Evolutionary conservation across 2,888 invertebrate species (phyloP), one percentile per base, ranked within the genome.

Genomic region (Dugesia japonica): DNA sequence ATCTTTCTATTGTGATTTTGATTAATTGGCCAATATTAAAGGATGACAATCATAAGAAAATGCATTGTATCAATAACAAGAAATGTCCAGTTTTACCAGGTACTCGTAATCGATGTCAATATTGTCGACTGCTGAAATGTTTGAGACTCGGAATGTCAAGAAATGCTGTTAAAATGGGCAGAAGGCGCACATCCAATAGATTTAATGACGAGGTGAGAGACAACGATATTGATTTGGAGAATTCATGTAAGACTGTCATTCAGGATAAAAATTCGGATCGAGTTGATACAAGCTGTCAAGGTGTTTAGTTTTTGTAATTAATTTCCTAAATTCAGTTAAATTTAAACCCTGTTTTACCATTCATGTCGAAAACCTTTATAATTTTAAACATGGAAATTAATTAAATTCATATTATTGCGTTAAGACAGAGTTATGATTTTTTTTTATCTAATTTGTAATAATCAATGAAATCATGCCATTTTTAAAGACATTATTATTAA

Each of bases 21-120:
- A 13, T 71, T 9, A 13, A 9, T 71, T 71, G 9, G 7, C 7
- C 38, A 71, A 13, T 71, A 17, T 26, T 9, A 7, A 26, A 74
- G n/a, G 56, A 84, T 73, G 84, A 84, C 1, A 83, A 84, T 78
- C 83, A 84, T 28, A 81, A 82, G n/a, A 79, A 83, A 7, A 83
- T 83, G 79, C 82, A 83, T 78, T 84, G 84, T 79, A 84, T 83
- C 81, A 84, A 84, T 80, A 82, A 81, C 79, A 83, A 82, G 79
- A 84, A 83, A 79, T 84, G 84, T 80, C 83, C 84, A 78, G 83
- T 84, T 74, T 83, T 83, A 33, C 81, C 83, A 28, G 81, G 82
- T 77, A 84, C 75, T 1, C 78, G 83, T 42, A 83, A 83, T 79
- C 78, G 83, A 75, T 83, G 83, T 79, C 83, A 83, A 79, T 82